phyloP scores from a whole-genome alignment of 2,113 vertebrate genomes.

The Tympanuchus pallidicinctus region DNA sequence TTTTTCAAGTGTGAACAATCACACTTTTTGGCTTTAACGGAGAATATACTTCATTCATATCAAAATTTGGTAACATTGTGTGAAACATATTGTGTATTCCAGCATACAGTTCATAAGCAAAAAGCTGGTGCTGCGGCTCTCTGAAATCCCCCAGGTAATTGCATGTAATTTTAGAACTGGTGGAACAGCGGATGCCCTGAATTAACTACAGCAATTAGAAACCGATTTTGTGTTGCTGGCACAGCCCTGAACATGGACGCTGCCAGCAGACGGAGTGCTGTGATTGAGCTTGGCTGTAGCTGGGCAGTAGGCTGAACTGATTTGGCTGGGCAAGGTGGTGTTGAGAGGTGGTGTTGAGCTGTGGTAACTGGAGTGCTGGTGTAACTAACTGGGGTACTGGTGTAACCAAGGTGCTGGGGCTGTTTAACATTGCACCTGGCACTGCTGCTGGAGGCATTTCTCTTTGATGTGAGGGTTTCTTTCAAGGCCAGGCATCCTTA shows the following conservation, averaged over 20 bases:
- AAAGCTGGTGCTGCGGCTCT: not conserved
- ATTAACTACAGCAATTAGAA: slow-evolving; percentile 16
- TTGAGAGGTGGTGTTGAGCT: not conserved
- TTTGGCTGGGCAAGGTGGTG: not conserved
- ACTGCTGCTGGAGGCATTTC: not conserved
- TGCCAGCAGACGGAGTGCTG: not conserved
- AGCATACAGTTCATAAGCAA: not conserved
- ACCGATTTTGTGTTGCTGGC: not conserved
- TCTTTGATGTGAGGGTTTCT: not conserved
- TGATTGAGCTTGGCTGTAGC: not conserved
- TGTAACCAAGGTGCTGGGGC: not conserved
- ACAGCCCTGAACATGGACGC: not conserved
- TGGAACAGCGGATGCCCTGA: not conserved
- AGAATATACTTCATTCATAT: not conserved
- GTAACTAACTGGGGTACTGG: not conserved
- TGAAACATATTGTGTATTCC: not conserved
- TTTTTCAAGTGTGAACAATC: not conserved
- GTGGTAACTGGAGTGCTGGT: no score
- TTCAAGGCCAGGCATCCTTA: not conserved
- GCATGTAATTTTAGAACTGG: not conserved
- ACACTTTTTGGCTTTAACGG: not conserved
- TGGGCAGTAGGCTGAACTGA: not conserved
- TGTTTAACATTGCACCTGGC: no score
- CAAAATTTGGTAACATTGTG: not conserved
- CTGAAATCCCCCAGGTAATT: not conserved